phyloP scores from a whole-genome alignment of 2,888 invertebrate species.

The Teinopalpus imperialis region DNA sequence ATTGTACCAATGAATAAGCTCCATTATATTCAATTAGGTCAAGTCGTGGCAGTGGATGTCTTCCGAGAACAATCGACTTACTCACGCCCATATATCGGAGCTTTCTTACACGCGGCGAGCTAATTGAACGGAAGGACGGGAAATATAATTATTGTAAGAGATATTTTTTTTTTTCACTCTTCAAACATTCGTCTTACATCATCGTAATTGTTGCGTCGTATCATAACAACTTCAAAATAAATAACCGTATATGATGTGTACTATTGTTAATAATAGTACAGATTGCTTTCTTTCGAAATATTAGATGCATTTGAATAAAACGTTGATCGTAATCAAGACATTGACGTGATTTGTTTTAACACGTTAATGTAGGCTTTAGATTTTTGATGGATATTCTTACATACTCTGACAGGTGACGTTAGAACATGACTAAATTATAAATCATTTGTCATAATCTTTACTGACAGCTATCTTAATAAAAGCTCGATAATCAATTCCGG shows the following conservation, averaged over 20 bases:
- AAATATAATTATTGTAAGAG: constrained; percentile 47
- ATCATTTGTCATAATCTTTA: no score
- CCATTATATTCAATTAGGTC: constrained; percentile 81
- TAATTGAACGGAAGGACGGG: constrained; percentile 61
- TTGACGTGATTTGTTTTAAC: no score
- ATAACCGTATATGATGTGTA: constrained; percentile 2
- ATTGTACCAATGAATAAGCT: constrained; percentile 64
- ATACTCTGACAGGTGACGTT: no score
- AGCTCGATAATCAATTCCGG: no score
- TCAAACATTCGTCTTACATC: constrained; percentile 21
- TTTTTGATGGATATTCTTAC: no score
- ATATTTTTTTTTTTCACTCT: constrained; percentile 45
- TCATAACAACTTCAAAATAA: constrained; percentile 7
- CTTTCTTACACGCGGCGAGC: constrained; percentile 68
- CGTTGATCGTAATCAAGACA: neutral
- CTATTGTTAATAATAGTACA: constrained; percentile 15
- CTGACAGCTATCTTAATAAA: no score
- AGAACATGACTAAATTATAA: no score
- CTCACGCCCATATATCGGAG: constrained; percentile 66
- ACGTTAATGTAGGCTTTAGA: no score
- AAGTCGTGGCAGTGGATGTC: constrained; percentile 67
- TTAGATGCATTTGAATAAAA: constrained; percentile 7
- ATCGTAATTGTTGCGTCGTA: constrained; percentile 19
- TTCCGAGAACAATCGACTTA: constrained; percentile 75
- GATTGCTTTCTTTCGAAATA: constrained; percentile 13